A percentile compares a stretch with the other conserved stretches of the same genome.
These are phyloP conservation scores for Ceratoteleas bidentatus DNA, from an alignment of 1,140 invertebrate genomes.

Conservation along the genomic window DNA sequence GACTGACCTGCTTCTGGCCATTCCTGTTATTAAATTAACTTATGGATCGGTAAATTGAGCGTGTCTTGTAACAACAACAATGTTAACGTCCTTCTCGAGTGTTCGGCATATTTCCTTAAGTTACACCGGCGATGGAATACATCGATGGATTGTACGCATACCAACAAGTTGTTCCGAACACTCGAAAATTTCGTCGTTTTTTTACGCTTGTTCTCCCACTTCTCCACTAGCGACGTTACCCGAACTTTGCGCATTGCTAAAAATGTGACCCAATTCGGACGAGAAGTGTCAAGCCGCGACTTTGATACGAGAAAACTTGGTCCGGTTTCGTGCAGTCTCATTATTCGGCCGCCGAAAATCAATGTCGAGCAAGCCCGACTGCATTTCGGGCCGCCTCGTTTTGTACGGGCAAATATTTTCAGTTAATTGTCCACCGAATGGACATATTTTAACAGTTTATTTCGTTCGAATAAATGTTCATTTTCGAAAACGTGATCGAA, in stretches of 20 bases:
- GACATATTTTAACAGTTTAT: too few relatives aligned
- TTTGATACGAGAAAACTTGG: too few relatives aligned
- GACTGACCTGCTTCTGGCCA: constrained; percentile 63
- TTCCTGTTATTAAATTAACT: constrained; percentile 63
- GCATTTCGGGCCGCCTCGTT: too few relatives aligned
- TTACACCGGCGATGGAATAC: background rate
- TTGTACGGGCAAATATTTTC: too few relatives aligned
- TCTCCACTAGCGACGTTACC: too few relatives aligned
- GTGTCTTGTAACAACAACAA: constrained; percentile 33
- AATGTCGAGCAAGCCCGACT: too few relatives aligned
- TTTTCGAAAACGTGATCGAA: too few relatives aligned
- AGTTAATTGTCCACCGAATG: too few relatives aligned
- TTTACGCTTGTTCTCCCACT: background rate
- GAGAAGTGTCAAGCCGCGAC: too few relatives aligned
- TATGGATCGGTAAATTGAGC: constrained; percentile 53
- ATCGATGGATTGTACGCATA: background rate
- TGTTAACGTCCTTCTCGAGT: constrained; percentile 26
- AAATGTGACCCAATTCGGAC: too few relatives aligned
- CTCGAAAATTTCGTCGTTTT: background rate
- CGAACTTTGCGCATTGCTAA: too few relatives aligned
- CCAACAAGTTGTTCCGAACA: background rate
- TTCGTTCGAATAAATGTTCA: too few relatives aligned
- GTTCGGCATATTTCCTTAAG: constrained; percentile 18
- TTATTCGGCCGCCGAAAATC: background rate
- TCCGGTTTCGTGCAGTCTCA: background rate